Evolutionary conservation across 2,797 vertebrate species (phyloP), one percentile per base, ranked within the genome.

Genomic region (Anguilla marmorata): DNA sequence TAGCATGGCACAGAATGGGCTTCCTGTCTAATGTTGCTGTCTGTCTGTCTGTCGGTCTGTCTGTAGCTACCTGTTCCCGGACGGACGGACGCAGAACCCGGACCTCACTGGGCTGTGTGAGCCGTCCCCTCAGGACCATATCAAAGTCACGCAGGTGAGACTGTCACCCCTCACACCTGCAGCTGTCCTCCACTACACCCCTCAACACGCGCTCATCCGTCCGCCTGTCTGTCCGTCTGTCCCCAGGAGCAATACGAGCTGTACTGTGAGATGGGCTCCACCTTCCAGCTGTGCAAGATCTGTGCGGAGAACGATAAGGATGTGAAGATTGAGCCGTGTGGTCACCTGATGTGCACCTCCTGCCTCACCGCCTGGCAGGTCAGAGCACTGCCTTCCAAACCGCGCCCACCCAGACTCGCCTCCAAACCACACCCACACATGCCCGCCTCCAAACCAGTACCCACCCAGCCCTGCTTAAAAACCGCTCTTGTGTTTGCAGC

Each of bases 301-400:
- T 99, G 99, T 86, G 99, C 99, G 0, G 99, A 99, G 94, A 99
- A 99, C 0, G 99, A 99, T 94, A 99, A 99, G 92, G 98, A 99
- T 63, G 98, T 99, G 91, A 99, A 99, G 96, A 99, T 99, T 0
- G 98, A 99, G 90, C 99, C 99, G 0, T 99, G 99, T 1, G 98
- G 99, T 89, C 99, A 99, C 92, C 97, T 99, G 93, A 99, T 99
- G 98, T 99, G 99, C 93, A 99, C 98, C 0, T 99, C 97, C 87
- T 99, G 99, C 90, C 98, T 99, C 90, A 99, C 98, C 0, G 97
- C 98, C 0, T 99, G 99, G 99, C 99, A 99, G 99, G 99, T 99
- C 94, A 89, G 91, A 41, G 16, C 33, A 33, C 11, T 14, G 33
- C 37, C 74, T 2, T 33, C 33, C 33, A 72, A 76, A 16, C 30